phyloP scores from a whole-genome alignment of 2,113 vertebrate genomes.

The Manacus vitellinus region DNA sequence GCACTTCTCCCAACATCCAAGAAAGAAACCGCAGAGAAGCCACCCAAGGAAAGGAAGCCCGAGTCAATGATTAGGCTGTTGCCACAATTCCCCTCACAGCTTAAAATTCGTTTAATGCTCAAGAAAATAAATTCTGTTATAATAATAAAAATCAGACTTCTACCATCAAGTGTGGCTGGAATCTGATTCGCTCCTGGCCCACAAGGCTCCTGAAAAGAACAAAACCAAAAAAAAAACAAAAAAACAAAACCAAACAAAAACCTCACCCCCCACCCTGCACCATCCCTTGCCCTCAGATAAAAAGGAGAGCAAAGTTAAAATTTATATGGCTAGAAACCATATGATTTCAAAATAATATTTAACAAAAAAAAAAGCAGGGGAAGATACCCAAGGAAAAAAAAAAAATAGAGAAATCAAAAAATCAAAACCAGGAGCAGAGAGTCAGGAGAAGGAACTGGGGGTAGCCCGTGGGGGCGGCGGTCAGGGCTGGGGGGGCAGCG shows the following conservation, averaged over 20 bases:
- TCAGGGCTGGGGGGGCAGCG: not conserved
- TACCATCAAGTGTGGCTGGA: slow-evolving; percentile 15
- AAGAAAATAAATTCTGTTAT: slow-evolving; percentile 49
- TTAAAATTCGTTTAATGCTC: slow-evolving; percentile 51
- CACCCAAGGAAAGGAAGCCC: slow-evolving; percentile 51
- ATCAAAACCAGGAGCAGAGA: slow-evolving; percentile 48
- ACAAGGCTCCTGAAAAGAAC: slow-evolving; percentile 2
- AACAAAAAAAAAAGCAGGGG: not conserved
- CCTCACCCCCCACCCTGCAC: not conserved
- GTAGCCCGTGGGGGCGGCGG: slow-evolving; percentile 26
- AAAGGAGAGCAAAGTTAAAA: slow-evolving; percentile 32
- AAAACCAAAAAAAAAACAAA: not conserved
- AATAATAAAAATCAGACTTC: slow-evolving; percentile 46
- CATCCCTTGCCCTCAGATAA: not conserved
- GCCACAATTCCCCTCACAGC: slow-evolving; percentile 17
- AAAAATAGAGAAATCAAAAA: not conserved
- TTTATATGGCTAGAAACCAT: slow-evolving; percentile 30
- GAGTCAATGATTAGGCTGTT: not conserved
- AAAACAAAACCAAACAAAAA: not conserved
- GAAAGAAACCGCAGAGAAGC: not conserved
- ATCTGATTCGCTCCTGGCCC: slow-evolving; percentile 29
- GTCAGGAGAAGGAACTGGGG: not conserved
- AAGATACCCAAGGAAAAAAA: not conserved
- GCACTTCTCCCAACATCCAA: slow-evolving; percentile 13
- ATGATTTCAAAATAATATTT: not conserved